Conservation (phyloP, 2,888 invertebrate genomes). For the Atrina japonica region DNA sequence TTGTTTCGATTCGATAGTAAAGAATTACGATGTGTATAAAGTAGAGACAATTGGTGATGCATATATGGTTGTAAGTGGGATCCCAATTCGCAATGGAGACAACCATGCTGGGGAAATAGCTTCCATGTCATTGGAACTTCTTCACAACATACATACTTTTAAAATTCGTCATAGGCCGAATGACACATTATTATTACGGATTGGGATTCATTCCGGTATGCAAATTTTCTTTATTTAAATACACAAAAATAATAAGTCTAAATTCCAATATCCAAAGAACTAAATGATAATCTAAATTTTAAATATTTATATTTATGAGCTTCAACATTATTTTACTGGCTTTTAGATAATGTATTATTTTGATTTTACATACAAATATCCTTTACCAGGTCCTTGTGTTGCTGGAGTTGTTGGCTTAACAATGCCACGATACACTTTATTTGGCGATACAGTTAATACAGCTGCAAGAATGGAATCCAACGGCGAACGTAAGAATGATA, state of each 20-base stretch:
- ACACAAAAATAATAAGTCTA: no score
- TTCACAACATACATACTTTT: conserved; percentile 75
- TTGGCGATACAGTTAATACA: conserved; percentile 76
- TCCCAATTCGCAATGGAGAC: conserved; percentile 78
- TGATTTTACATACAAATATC: no score
- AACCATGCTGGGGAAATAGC: conserved; percentile 79
- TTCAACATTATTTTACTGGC: no score
- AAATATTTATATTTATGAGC: no score
- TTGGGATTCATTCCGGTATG: conserved; percentile 79
- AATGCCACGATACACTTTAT: conserved; percentile 92
- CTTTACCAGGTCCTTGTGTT: conserved; percentile 82
- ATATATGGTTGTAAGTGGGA: conserved; percentile 79
- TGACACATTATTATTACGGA: conserved; percentile 75
- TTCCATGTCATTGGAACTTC: conserved; percentile 78
- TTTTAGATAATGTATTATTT: no score
- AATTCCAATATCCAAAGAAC: no score
- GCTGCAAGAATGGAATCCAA: conserved; percentile 74
- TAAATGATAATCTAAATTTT: no score
- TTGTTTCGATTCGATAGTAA: conserved; percentile 96
- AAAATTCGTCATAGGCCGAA: conserved; percentile 72
- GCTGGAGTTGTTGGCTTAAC: conserved; percentile 94
- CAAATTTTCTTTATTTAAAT: no score
- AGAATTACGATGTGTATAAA: conserved; percentile 98
- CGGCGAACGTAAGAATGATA: conserved; percentile 67
- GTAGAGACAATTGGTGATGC: conserved; percentile 83